Conservation (phyloP, 2,888 invertebrate species). For the Campopleginae sp. region DNA sequence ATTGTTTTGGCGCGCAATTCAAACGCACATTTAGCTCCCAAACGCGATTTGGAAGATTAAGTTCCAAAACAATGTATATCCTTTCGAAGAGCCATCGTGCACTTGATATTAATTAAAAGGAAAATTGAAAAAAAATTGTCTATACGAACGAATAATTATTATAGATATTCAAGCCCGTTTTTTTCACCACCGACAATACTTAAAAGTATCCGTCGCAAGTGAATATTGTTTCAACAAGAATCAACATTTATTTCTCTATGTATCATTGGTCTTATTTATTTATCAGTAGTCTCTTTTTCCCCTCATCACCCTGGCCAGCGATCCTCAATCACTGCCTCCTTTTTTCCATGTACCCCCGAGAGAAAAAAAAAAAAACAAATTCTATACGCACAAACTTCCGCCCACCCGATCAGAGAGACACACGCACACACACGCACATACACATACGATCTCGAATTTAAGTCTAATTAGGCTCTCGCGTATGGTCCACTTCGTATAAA, state of each 20-base stretch:
- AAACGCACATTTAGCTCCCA: slow-evolving; percentile 11
- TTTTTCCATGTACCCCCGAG: slow-evolving; percentile 18
- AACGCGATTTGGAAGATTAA: neutral
- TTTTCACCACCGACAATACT: neutral
- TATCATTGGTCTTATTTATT: neutral
- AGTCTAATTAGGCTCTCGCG: neutral
- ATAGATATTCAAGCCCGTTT: neutral
- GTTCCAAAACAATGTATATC: neutral
- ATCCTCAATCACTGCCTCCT: slow-evolving; percentile 26
- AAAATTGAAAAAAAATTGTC: slow-evolving; percentile 3
- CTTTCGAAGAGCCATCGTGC: slow-evolving; percentile 1
- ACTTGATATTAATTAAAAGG: neutral
- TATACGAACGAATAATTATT: slow-evolving; percentile 5
- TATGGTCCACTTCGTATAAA: neutral
- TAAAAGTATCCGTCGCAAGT: neutral
- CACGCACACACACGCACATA: neutral
- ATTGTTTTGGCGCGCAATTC: slow-evolving; percentile 20
- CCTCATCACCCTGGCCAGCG: neutral
- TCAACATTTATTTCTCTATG: neutral
- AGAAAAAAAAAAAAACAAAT: slow-evolving; percentile 23
- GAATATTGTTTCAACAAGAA: neutral
- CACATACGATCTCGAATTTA: slow-evolving; percentile 26
- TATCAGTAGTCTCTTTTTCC: neutral
- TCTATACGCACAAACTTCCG: slow-evolving; percentile 61
- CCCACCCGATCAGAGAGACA: slow-evolving; percentile 17